Evolutionary conservation across 2,113 vertebrate species (phyloP).

Genomic region (Lagenorhynchus albirostris): DNA sequence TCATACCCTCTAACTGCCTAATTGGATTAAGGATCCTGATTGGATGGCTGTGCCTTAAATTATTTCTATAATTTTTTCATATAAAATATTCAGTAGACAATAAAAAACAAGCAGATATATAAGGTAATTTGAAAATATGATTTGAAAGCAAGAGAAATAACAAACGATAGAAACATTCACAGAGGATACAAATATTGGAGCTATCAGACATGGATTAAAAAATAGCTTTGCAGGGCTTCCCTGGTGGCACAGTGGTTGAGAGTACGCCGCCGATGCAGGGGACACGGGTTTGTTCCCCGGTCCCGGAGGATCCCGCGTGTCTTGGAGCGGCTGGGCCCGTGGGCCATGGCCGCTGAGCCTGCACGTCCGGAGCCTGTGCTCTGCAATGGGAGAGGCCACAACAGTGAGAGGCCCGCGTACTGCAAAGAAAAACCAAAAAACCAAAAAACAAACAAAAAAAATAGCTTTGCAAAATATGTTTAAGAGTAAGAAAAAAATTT

Average conservation of each 20-base stretch:
- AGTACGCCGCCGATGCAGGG: too few species aligned
- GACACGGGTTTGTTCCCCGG: too few species aligned
- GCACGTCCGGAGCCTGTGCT: too few species aligned
- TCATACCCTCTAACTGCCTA: not conserved
- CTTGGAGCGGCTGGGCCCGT: too few species aligned
- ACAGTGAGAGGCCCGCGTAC: too few species aligned
- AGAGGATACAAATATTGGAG: not conserved
- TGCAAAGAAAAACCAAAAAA: too few species aligned
- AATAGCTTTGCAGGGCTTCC: not conserved
- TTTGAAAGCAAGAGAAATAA: slow-evolving; percentile 31
- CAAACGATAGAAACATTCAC: not conserved
- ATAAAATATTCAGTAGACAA: not conserved
- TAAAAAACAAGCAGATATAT: not conserved
- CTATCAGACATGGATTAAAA: not conserved
- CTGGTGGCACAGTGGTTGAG: too few species aligned
- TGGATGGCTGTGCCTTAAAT: not conserved
- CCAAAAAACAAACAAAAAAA: too few species aligned
- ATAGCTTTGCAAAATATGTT: not conserved
- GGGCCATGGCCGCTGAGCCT: too few species aligned
- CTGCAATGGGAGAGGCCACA: too few species aligned
- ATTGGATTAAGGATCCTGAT: not conserved
- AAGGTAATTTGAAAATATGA: not conserved
- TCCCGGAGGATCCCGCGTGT: too few species aligned
- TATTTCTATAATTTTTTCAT: slow-evolving; percentile 9
- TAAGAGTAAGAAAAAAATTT: not conserved